These are phyloP conservation scores for Sterrhoptilus dennistouni DNA, from an alignment of 2,113 vertebrate species.

Conservation along the genomic window DNA sequence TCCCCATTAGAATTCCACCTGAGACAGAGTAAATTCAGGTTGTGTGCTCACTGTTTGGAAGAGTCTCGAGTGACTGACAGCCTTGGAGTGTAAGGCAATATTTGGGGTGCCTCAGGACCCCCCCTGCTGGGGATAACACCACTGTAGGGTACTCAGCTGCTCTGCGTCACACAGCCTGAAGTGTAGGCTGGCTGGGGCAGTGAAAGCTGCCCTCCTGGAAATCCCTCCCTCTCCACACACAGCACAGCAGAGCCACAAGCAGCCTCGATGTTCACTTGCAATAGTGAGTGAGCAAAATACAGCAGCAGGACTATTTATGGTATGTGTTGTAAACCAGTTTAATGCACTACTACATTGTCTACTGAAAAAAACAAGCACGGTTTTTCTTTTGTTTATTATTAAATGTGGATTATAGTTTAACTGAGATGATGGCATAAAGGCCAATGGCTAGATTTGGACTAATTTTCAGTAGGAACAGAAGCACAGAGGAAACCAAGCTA, in stretches of 20 bases:
- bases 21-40: background rate
- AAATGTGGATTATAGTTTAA: background rate
- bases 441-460: background rate
- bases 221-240: background rate
- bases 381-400: background rate
- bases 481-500: background rate
- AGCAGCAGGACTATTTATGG: background rate
- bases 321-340: background rate
- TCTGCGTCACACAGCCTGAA: background rate
- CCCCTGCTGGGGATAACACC: background rate
- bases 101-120: background rate
- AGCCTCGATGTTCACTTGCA: fast-evolving
- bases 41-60: background rate
- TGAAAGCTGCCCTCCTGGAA: background rate
- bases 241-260: background rate
- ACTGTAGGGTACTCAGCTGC: background rate
- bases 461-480: background rate
- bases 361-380: background rate
- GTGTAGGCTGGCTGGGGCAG: background rate
- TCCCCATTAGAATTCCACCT: background rate
- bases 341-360: background rate
- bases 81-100: background rate
- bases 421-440: background rate
- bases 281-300: background rate
- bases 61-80: background rate